Evolutionary conservation across 1,140 invertebrate genomes (phyloP), one percentile per base, ranked within the genome.

Genomic region (Listronotus bonariensis): DNA sequence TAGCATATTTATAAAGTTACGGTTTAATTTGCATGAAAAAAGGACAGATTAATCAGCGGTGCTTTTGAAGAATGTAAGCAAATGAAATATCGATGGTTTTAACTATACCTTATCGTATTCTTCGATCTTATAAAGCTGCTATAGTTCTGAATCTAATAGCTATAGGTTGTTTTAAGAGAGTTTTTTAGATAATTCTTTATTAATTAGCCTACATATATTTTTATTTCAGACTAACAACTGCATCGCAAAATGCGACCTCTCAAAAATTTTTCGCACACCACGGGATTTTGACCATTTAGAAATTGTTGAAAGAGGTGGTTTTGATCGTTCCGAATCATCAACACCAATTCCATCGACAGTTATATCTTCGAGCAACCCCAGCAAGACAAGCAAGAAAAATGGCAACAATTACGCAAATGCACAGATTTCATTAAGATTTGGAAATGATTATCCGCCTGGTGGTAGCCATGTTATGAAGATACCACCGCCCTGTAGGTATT

Each of bases 221-320:
- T 6, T 32, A 57, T 65, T 48, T 12, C 48, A 34, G 7, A 14
- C 34, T 26, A 46, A 42, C 11, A 12, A 1, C 32, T 46, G 42
- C 40, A 42, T 20, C 26, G 40, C 48, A 36, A 8, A 60, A 53
- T 54, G 57, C 31, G 49, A 68, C 53, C 48, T 72, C 3, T 46
- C 32, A n/a, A 48, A 61, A 8, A 57, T 70, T 15, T 72, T 70
- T 18, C 54, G 63, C n/a, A 72, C 70, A 2, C 70, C 70, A 32
- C 62, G 59, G 56, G 68, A 70, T 38, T 72, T 70, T 26, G 70
- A 72, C 18, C 60, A 72, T 42, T 67, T 72, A 5, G 65, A 72
- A 48, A 43, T 72, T 0, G 46, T 70, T 17, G 70, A 72, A 26
- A 59, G 70, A 20, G 56, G 46, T 7, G 67, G 56, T 41, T 70